Conservation (phyloP, 1,140 invertebrate genomes). For the Galleria mellonella region DNA sequence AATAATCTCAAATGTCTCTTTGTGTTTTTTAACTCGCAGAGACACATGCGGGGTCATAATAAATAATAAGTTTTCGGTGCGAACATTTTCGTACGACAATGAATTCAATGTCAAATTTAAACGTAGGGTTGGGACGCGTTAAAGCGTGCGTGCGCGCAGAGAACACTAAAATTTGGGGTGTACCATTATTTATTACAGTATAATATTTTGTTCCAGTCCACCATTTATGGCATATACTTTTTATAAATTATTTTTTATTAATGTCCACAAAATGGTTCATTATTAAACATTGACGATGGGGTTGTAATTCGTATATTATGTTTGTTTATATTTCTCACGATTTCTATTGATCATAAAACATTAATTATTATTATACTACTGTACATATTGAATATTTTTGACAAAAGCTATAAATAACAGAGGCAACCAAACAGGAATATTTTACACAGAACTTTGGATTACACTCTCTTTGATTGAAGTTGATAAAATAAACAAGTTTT, state of each 20-base stretch:
- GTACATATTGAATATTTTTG: too few species aligned
- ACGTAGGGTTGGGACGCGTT: constrained; percentile 59
- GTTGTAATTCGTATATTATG: constrained; percentile 45
- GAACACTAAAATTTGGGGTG: constrained; percentile 53
- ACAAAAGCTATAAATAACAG: too few species aligned
- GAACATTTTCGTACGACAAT: constrained; percentile 56
- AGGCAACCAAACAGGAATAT: too few species aligned
- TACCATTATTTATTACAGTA: constrained; percentile 67
- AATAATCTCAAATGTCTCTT: constrained; percentile 66
- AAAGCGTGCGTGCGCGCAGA: constrained; percentile 43
- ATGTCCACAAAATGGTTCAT: constrained; percentile 49
- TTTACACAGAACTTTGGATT: too few species aligned
- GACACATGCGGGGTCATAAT: constrained; percentile 60
- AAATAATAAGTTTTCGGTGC: constrained; percentile 45
- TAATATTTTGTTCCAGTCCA: constrained; percentile 58
- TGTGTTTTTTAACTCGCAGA: constrained; percentile 53
- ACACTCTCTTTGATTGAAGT: too few species aligned
- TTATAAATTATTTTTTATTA: constrained; percentile 65
- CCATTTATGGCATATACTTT: constrained; percentile 49
- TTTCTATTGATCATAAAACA: too few species aligned
- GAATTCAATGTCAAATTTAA: constrained; percentile 64
- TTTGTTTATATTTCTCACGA: constrained; percentile 65
- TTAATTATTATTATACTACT: too few species aligned
- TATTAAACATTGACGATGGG: constrained; percentile 50
- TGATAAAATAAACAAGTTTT: too few species aligned